Conservation (phyloP, 2,888 invertebrate species). For the Serrognathus titanus region DNA sequence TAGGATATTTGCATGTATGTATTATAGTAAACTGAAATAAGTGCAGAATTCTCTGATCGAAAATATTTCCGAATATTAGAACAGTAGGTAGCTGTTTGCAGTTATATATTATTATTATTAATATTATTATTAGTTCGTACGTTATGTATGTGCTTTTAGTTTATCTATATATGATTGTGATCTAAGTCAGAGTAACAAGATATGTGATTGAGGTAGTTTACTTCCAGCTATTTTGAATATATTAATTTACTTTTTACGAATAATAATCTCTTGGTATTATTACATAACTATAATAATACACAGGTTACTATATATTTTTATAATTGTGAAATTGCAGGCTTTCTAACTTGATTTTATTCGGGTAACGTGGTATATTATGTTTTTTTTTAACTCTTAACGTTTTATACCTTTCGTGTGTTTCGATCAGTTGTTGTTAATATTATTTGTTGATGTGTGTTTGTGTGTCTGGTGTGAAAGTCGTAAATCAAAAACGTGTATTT, state of each 20-base stretch:
- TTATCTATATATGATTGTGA: constrained; percentile 22
- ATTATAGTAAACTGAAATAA: too few relatives aligned
- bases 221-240: constrained; percentile 14
- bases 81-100: constrained; percentile 15
- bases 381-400: constrained; percentile 22
- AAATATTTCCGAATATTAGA: not conserved
- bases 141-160: too few relatives aligned
- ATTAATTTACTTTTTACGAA: constrained; percentile 8
- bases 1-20: too few relatives aligned
- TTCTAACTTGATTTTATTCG: constrained; percentile 25
- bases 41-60: too few relatives aligned
- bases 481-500: constrained; percentile 24
- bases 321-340: not conserved
- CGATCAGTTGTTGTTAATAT: constrained; percentile 35
- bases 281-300: constrained; percentile 11
- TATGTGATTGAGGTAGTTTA: constrained; percentile 19
- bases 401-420: constrained; percentile 17
- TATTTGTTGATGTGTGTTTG: constrained; percentile 36
- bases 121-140: constrained; percentile 5
- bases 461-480: constrained; percentile 35
- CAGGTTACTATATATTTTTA: constrained; percentile 3
- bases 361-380: constrained; percentile 34
- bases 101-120: constrained; percentile 7
- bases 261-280: constrained; percentile 6
- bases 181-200: constrained; percentile 28